Conservation (phyloP, 2,113 vertebrate species). For the Pseudorhombus dupliciocellatus region DNA sequence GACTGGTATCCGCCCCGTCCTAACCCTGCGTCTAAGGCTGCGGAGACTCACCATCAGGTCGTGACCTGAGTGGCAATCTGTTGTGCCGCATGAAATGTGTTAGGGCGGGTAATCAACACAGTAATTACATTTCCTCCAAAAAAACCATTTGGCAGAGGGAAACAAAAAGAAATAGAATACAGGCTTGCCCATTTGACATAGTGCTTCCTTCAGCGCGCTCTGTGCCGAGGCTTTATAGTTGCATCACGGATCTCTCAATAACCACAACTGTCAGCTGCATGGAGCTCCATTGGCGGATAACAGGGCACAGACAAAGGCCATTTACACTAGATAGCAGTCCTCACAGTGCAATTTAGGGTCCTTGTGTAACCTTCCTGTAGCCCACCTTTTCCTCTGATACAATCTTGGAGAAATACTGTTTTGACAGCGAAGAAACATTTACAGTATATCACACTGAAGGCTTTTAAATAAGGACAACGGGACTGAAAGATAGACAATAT, state of each 20-base stretch:
- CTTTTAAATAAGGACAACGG: slow-evolving; percentile 53
- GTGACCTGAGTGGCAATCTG: neutral
- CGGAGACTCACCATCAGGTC: too few relatives aligned
- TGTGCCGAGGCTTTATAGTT: slow-evolving; percentile 13
- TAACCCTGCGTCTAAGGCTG: neutral
- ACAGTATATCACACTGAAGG: slow-evolving; percentile 63
- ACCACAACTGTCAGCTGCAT: slow-evolving; percentile 12
- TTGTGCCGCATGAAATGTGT: neutral
- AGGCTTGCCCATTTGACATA: neutral
- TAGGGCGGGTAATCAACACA: neutral
- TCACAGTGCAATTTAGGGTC: slow-evolving; percentile 36
- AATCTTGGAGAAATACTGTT: slow-evolving; percentile 68
- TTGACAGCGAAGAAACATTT: slow-evolving; percentile 54
- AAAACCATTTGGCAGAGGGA: neutral
- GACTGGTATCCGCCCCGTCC: slow-evolving; percentile 17
- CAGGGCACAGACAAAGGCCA: slow-evolving; percentile 35
- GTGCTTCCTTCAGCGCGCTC: neutral
- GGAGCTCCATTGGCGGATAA: slow-evolving; percentile 24
- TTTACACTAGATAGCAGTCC: slow-evolving; percentile 40
- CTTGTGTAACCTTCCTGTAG: slow-evolving; percentile 41
- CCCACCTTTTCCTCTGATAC: slow-evolving; percentile 53
- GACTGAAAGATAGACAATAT: slow-evolving; percentile 47
- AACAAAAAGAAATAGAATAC: neutral
- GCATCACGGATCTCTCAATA: slow-evolving; percentile 37
- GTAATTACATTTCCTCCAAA: neutral